A percentile compares a stretch with the other conserved stretches of the same genome.
Conservation (phyloP, 1,140 invertebrate genomes). For the Pogonognathellus flavescens region DNA sequence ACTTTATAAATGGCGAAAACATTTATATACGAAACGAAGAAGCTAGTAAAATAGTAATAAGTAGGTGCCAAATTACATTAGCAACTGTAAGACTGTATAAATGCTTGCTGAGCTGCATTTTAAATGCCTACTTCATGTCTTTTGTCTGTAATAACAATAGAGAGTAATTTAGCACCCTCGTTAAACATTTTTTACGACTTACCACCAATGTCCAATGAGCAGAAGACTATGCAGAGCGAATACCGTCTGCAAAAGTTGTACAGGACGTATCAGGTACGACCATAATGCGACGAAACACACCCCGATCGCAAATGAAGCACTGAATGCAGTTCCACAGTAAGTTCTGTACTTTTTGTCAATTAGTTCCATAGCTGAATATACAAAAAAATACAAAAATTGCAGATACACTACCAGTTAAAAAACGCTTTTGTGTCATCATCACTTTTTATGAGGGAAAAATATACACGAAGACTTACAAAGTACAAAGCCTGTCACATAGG, state of each 20-base stretch:
- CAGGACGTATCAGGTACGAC: constrained; percentile 83
- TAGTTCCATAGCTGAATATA: constrained; percentile 83
- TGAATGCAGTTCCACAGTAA: constrained; percentile 84
- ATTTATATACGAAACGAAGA: constrained; percentile 65
- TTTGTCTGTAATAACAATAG: neutral
- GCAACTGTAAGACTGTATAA: neutral
- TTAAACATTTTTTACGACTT: constrained; percentile 39
- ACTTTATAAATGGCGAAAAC: neutral
- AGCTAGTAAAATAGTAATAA: constrained; percentile 83
- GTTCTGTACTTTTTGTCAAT: constrained; percentile 86
- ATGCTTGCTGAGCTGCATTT: constrained; percentile 73
- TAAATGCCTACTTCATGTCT: constrained; percentile 72
- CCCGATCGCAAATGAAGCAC: constrained; percentile 83
- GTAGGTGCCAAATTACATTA: constrained; percentile 75
- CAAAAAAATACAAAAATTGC: constrained; percentile 50
- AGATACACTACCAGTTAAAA: neutral
- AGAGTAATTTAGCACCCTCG: constrained; percentile 24
- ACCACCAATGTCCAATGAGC: constrained; percentile 84
- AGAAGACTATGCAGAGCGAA: constrained; percentile 83
- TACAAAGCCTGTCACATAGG: constrained; percentile 63
- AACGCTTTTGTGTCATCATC: neutral
- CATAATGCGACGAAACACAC: constrained; percentile 86
- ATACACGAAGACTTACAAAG: constrained; percentile 47
- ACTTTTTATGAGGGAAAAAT: neutral
- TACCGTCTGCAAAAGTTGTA: constrained; percentile 81